phyloP scores from a whole-genome alignment of 2,113 vertebrate species.

The Pachypanchax playfairii region DNA sequence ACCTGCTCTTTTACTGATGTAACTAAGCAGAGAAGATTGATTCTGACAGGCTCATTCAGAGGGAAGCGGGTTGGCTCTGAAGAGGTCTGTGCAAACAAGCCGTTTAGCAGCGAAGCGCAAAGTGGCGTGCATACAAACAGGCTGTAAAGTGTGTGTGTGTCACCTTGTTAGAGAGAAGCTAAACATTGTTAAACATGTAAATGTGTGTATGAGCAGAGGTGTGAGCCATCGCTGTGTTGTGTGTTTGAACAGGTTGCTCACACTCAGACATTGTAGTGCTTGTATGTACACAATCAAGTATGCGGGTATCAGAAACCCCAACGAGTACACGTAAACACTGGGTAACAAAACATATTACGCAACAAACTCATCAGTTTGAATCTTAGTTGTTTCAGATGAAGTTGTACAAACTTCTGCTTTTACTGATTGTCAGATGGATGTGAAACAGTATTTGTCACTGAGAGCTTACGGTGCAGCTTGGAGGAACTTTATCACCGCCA shows the following conservation, averaged over 20 bases:
- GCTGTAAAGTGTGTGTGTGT: conserved; percentile 45
- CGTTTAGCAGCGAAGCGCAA: conserved; percentile 66
- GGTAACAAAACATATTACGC: too few species aligned
- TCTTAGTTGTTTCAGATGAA: too few species aligned
- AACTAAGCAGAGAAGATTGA: conserved; percentile 42
- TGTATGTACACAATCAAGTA: conserved; percentile 52
- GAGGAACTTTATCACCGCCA: conserved; percentile 25
- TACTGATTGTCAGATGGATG: too few species aligned
- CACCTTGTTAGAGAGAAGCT: conserved; percentile 52
- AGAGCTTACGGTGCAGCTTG: conserved; percentile 4
- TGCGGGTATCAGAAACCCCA: conserved; percentile 41
- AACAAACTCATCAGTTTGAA: too few species aligned
- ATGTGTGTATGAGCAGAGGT: conserved; percentile 61
- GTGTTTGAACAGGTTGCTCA: conserved; percentile 69
- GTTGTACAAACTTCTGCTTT: too few species aligned
- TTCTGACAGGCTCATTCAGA: conserved; percentile 34
- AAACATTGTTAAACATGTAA: conserved; percentile 63
- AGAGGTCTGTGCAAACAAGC: conserved; percentile 70
- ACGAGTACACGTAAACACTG: conserved; percentile 12
- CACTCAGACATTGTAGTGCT: conserved; percentile 44
- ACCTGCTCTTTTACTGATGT: conserved; percentile 10
- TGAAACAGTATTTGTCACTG: background rate
- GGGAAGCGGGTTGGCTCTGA: conserved; percentile 54
- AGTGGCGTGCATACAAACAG: conserved; percentile 62
- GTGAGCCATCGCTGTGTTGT: conserved; percentile 35